Base-by-base conservation (phyloP, 1,140 invertebrate species). In the Pseudomyrmex sp. region DNA sequence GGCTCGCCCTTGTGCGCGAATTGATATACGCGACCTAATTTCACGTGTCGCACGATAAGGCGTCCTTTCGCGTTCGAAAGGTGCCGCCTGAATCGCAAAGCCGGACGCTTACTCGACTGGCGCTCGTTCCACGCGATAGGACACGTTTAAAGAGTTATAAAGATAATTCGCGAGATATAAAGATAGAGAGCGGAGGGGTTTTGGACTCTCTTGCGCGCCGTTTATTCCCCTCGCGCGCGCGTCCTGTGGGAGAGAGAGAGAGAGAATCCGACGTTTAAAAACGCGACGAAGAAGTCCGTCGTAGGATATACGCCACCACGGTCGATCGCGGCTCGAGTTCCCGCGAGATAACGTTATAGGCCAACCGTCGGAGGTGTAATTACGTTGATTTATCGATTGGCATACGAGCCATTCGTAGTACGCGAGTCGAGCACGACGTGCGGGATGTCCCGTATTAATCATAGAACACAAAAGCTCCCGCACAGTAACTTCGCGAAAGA, bases 71-170 rank as follows among this genome's bases (percentile, higher is more conserved):
- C 23, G 56, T 76, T 70, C 15, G 15, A 77, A 65, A 48, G 59
- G 52, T 61, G 73, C 4, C 82, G 73, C 61, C 82, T 84, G 82
- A 86, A 77, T 79, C 69, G 59, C 48, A 48, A 35, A 59, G 26
- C 13, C 56, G 58, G 59, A 84, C 35, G 56, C 48, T 69, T 62
- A 50, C 23, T 56, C 65, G 61, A 50, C 66, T 44, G 66, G 66
- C 85, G 52, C 18, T 84, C 76, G 61, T 82, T 79, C 80, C 76
- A n/a, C 63, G 69, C 66, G 87, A 86, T 82, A 84, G 61, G 63
- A 56, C 84, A 84, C 84, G 80, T 73, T 75, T 75, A 54, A 66
- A 54, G 65, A 77, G 80, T 86, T 82, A 58, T 82, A 79, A 89
- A 86, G 84, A 86, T 88, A 86, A 86, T 75, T 69, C 18, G 65